Conservation (phyloP, 2,797 vertebrate species). For the Nothura maculosa region DNA sequence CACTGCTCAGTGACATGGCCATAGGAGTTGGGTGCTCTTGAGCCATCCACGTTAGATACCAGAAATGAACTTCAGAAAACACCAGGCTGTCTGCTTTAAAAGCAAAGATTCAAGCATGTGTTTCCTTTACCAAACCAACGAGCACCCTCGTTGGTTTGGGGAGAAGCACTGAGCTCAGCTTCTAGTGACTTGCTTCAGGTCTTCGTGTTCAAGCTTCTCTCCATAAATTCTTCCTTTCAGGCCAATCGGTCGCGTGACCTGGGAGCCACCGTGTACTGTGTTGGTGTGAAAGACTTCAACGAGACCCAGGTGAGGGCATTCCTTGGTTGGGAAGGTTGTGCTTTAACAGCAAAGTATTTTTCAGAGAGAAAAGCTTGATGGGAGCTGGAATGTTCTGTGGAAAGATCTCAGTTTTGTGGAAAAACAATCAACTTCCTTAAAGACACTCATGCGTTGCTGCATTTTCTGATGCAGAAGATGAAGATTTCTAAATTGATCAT, state of each 20-base stretch:
- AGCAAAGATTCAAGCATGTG: not conserved
- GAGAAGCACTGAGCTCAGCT: not conserved
- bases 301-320: constrained; percentile 92
- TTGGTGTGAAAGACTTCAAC: constrained; percentile 99
- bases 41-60: not conserved
- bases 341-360: not conserved
- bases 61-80: not conserved
- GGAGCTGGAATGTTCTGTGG: not conserved
- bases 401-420: not conserved
- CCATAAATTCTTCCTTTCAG: constrained; percentile 73
- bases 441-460: not conserved
- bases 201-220: not conserved
- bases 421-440: not conserved
- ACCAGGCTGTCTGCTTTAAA: not conserved
- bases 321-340: fast-evolving
- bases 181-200: not conserved
- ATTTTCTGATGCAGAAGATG: not conserved
- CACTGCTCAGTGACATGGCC: not conserved
- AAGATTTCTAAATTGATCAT: not conserved
- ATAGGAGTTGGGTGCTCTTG: not conserved
- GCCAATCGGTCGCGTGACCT: constrained; percentile 95
- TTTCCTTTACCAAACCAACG: too few relatives aligned
- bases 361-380: not conserved
- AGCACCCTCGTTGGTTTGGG: not conserved
- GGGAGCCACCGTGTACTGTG: constrained; percentile 96